A percentile compares a stretch with the other conserved stretches of the same genome.
Evolutionary conservation across 2,888 invertebrate species (phyloP).

Genomic region (Nemotelus nigrinus): DNA sequence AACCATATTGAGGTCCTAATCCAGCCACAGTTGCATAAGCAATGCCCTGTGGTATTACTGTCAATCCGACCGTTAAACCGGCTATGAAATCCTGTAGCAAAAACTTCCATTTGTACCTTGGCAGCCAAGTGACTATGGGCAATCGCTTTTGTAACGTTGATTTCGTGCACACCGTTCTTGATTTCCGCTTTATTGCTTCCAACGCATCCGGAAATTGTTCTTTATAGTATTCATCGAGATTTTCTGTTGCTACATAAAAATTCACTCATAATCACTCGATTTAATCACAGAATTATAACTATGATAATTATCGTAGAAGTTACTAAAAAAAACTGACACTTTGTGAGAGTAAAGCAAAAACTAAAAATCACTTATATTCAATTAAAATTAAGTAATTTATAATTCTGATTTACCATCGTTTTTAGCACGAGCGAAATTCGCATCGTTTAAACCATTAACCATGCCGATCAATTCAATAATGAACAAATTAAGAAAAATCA

Average conservation of each 20-base stretch:
- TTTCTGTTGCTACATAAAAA: background rate
- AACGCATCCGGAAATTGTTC: conserved; percentile 60
- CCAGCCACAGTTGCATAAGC: conserved; percentile 84
- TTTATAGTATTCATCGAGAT: conserved; percentile 58
- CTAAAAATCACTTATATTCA: no score
- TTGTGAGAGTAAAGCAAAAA: no score
- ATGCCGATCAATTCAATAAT: no score
- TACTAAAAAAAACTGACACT: no score
- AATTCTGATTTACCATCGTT: no score
- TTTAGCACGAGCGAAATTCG: no score
- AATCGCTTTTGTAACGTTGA: conserved; percentile 68
- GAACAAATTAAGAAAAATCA: no score
- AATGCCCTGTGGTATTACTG: conserved; percentile 85
- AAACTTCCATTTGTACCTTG: conserved; percentile 72
- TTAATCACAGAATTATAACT: no score
- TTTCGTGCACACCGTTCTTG: conserved; percentile 64
- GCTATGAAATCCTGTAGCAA: conserved; percentile 83
- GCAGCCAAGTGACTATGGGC: conserved; percentile 80
- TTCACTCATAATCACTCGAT: no score
- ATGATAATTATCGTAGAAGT: no score
- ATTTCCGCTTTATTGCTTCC: conserved; percentile 56
- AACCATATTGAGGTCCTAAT: conserved; percentile 78
- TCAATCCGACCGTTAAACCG: conserved; percentile 84
- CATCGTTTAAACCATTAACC: no score
- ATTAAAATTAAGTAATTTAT: no score